Base-by-base conservation (phyloP, 2,797 vertebrate species). In the Enteromius afrohamiltoni region DNA sequence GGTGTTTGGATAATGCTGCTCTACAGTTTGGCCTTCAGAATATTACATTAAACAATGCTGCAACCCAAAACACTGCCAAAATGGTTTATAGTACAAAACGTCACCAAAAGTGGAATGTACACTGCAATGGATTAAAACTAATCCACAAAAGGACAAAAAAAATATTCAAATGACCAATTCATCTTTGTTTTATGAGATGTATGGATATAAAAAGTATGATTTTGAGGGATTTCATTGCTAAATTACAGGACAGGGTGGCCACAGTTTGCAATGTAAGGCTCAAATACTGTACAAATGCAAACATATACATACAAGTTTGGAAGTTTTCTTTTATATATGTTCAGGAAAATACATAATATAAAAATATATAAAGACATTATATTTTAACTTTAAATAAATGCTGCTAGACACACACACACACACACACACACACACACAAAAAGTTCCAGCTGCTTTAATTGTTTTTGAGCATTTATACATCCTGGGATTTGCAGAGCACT, bases 401-500 rank as follows among this genome's bases (percentile, higher is more conserved):
- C 29, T 64, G 60, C 29, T 69, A 13, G 45, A 47, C 45, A 4
- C 45, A 47, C 42, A 45, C n/a, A 45, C 58, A 47, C 31, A 31
- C 34, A 34, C 4, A 80, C 21, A 47, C 42, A 3, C 9, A 42
- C 34, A 37, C n/a, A 55, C 60, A 49, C 2, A 40, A 8, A 42
- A 45, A 11, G 65, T 76, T 82, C 82, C 83, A 88, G 45, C 74
- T 83, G 85, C 86, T 77, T 82, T 84, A 51, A 79, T 83, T 68
- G 31, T 82, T 83, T 83, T 82, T 51, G 87, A 79, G 86, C 91
- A 90, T 87, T 88, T 82, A 85, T 79, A 80, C 77, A 85, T 84
- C 58, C 65, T 85, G 90, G 75, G 87, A 89, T 91, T 91, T 90
- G 90, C 83, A 85, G 82, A 74, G 76, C 78, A 79, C 40, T 85